Evolutionary conservation across 2,113 vertebrate species (phyloP), one percentile per base, ranked within the genome.

Genomic region (Leptobrachium ailaonicum): DNA sequence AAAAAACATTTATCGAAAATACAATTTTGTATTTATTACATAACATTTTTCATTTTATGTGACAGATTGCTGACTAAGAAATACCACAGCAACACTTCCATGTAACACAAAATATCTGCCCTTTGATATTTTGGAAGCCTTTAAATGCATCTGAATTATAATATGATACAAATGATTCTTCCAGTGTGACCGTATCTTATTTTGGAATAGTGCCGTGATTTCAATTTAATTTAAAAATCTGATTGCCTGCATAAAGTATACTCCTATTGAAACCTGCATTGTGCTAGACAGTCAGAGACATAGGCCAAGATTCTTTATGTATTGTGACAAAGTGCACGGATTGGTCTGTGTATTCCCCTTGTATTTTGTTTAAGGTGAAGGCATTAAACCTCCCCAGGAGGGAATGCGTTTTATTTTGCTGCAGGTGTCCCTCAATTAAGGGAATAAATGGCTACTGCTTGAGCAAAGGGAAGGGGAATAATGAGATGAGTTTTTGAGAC

Each of bases 141-240:
- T 41, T 5, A 67, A 32, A 20, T 73, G 62, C 41, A 67, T 42
- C 71, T 80, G 58, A 67, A 74, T 73, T 44, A 80, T 43, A 54
- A 67, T 80, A 40, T 67, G 20, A 60, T 80, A 63, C 71, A 67
- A 73, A 44, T 74, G 71, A 80, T 58, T 67, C 45, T 44, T 41
- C 41, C 76, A 44, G 42, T n/a, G 41, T 60, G 50, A 67, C 78
- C 70, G 41, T 67, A 67, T 58, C 63, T 80, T 14, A 80, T 80
- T 41, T 74, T 80, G 78, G 78, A 73, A 20, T 73, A 67, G 32
- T 74, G 78, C 78, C 78, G 73, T 74, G 63, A 80, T 80, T 80
- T 80, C 71, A 80, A 80, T 80, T 80, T 60, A 67, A 74, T 80
- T 66, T 80, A 14, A 73, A 80, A 80, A 71, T 80, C 71, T 74